phyloP scores from a whole-genome alignment of 2,888 invertebrate genomes.

The Microplitis deprimator region DNA sequence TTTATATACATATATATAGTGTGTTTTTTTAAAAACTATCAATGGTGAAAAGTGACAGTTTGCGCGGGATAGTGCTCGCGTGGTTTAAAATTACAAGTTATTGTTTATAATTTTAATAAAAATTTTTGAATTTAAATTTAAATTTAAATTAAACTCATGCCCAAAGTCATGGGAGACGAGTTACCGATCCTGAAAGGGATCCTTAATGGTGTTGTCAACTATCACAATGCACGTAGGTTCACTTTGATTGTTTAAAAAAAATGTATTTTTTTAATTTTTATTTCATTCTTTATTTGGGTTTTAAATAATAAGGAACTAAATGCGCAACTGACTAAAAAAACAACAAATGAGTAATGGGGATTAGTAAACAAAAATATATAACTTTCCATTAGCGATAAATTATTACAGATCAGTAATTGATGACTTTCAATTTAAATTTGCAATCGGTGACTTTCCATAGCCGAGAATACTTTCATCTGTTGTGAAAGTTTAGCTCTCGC shows the following conservation, averaged over 20 bases:
- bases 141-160: slow-evolving; percentile 8
- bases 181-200: slow-evolving; percentile 92
- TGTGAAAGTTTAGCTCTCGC: slow-evolving; percentile 22
- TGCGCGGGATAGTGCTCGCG: slow-evolving; percentile 1
- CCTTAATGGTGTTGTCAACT: slow-evolving; percentile 90
- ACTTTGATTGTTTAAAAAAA: slow-evolving; percentile 57
- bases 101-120: background rate
- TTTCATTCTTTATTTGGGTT: background rate
- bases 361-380: background rate
- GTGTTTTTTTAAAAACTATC: slow-evolving; percentile 11
- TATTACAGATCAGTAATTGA: background rate
- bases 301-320: no score
- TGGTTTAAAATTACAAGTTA: background rate
- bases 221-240: slow-evolving; percentile 93
- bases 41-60: slow-evolving; percentile 23
- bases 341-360: no score
- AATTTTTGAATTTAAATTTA: background rate
- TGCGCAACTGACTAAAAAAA: no score
- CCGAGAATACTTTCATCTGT: slow-evolving; percentile 22
- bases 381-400: background rate
- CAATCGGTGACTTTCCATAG: background rate
- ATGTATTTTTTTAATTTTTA: background rate
- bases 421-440: slow-evolving; percentile 2
- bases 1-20: background rate
- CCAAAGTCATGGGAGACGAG: slow-evolving; percentile 85